phyloP scores from a whole-genome alignment of 2,797 vertebrate genomes.

The Scleropages formosus region DNA sequence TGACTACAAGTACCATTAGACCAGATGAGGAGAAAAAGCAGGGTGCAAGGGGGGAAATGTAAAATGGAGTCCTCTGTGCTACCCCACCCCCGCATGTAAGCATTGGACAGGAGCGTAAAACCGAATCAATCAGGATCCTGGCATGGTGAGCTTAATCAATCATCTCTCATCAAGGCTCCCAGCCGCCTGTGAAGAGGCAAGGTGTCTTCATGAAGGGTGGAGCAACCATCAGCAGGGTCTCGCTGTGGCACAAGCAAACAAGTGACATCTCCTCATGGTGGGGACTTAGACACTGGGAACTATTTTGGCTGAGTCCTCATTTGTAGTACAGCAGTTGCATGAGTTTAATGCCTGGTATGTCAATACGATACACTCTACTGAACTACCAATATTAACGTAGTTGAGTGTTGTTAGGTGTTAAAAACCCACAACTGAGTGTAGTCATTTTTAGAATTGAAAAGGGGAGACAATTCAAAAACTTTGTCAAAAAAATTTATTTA shows the following conservation, averaged over 20 bases:
- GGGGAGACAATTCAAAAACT: too few species aligned
- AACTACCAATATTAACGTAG: neutral
- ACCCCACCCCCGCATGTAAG: neutral
- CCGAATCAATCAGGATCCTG: slow-evolving; percentile 27
- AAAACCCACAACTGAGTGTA: too few species aligned
- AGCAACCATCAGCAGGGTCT: neutral
- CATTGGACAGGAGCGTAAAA: neutral
- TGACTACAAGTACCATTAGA: slow-evolving; percentile 21
- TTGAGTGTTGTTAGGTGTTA: neutral
- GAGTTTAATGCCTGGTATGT: neutral
- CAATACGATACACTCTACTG: neutral
- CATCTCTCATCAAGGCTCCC: slow-evolving; percentile 30
- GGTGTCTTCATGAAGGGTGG: slow-evolving; percentile 1
- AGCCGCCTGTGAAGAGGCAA: slow-evolving; percentile 4
- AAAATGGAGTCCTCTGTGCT: slow-evolving; percentile 38
- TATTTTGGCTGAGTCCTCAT: neutral
- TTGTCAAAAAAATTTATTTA: too few species aligned
- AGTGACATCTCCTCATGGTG: neutral
- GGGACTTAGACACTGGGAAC: neutral
- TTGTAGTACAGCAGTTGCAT: slow-evolving; percentile 2
- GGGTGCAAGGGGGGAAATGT: slow-evolving; percentile 6
- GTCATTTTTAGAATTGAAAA: too few species aligned
- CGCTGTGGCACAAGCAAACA: neutral
- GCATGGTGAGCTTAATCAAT: slow-evolving; percentile 16
- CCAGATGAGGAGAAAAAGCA: slow-evolving; percentile 20